These are phyloP conservation scores for Lamprotornis superbus DNA, from an alignment of 2,113 vertebrate species.

Conservation along the genomic window DNA sequence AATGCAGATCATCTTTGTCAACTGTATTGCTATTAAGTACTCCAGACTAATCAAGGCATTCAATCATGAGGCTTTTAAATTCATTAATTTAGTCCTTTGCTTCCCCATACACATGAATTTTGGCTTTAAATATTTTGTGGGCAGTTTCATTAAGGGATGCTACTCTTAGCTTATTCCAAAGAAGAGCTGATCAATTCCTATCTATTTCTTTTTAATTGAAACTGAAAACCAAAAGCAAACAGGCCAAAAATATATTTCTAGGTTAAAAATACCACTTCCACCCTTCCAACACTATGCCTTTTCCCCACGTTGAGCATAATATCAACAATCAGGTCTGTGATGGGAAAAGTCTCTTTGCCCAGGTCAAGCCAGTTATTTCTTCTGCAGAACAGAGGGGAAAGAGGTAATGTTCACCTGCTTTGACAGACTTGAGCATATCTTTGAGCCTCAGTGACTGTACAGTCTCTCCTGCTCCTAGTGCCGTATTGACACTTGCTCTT, in stretches of 20 bases:
- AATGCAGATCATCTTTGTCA: background rate
- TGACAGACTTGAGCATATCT: background rate
- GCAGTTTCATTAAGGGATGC: background rate
- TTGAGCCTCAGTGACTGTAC: background rate
- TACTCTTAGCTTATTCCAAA: background rate
- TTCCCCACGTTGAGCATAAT: rapidly evolving
- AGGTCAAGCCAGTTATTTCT: background rate
- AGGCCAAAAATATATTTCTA: background rate
- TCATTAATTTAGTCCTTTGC: background rate
- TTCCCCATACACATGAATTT: background rate
- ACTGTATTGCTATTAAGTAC: background rate
- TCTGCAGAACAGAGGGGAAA: background rate
- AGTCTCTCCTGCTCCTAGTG: background rate
- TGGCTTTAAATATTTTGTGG: background rate
- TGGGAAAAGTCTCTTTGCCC: background rate
- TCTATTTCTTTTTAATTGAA: background rate
- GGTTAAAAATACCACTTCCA: background rate
- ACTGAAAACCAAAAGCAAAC: rapidly evolving
- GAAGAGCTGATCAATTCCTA: background rate
- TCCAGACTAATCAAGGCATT: background rate
- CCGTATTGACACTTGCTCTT: rapidly evolving
- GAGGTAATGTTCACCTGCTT: background rate
- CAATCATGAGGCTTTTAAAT: background rate
- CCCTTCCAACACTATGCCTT: background rate
- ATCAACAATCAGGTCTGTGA: background rate